Evolutionary conservation across 2,113 vertebrate species (phyloP).

Genomic region (Atrichornis clamosus): DNA sequence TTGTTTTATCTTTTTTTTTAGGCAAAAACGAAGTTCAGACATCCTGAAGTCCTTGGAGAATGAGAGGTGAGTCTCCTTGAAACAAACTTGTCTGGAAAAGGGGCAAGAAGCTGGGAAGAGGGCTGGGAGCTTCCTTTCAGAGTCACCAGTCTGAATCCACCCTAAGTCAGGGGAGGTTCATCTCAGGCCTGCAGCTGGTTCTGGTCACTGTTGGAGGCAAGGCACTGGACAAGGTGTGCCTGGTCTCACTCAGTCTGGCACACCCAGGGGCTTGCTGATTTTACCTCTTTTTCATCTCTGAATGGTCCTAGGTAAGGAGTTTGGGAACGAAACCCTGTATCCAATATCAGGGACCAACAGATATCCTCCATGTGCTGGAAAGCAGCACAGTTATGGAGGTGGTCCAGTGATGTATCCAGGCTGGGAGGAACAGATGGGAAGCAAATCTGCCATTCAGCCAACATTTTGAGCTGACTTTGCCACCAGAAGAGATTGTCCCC

Average conservation of each 20-base stretch:
- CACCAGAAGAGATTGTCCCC: not conserved
- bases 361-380: not conserved
- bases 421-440: not conserved
- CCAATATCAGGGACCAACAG: not conserved
- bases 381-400: not conserved
- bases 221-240: not conserved
- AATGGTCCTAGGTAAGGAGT: not conserved
- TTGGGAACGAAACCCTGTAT: not conserved
- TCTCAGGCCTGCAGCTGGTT: not conserved
- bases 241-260: not conserved
- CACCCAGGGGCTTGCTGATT: not conserved
- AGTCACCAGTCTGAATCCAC: not conserved
- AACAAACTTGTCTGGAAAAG: not conserved
- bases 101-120: not conserved
- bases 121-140: not conserved
- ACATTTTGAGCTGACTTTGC: not conserved
- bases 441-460: not conserved
- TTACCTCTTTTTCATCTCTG: not conserved
- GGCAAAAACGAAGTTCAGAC: slow-evolving; percentile 86
- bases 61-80: slow-evolving; percentile 81
- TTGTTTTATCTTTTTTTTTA: slow-evolving; percentile 46
- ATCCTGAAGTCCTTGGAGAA: slow-evolving; percentile 90
- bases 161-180: not conserved
- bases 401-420: not conserved
- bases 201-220: not conserved